These are phyloP conservation scores for Philypnodon macrostomus DNA, from an alignment of 2,797 vertebrate genomes.

Conservation along the genomic window DNA sequence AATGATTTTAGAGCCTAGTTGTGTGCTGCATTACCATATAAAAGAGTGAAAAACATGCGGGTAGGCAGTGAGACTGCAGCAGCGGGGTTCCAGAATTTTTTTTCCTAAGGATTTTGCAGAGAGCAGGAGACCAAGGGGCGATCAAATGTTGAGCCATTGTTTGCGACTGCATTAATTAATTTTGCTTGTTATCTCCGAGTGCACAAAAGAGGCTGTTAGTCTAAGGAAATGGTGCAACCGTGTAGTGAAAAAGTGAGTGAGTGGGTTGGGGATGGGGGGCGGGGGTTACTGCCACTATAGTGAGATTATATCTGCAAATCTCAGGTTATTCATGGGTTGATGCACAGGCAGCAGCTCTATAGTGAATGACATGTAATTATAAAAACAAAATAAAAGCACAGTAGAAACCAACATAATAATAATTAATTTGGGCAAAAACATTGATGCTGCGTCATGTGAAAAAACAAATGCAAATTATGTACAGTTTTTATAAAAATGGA, in stretches of 20 bases:
- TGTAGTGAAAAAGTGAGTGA: slow-evolving; percentile 52
- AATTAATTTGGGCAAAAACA: slow-evolving; percentile 63
- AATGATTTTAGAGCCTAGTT: slow-evolving; percentile 62
- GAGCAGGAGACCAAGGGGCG: slow-evolving; percentile 36
- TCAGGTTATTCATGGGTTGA: too few species aligned
- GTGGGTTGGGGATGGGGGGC: too few species aligned
- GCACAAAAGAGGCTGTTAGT: slow-evolving; percentile 65
- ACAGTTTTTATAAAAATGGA: slow-evolving; percentile 62
- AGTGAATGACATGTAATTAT: slow-evolving; percentile 65
- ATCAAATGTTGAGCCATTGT: slow-evolving; percentile 75
- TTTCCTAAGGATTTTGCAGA: slow-evolving; percentile 51
- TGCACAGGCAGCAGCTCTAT: slow-evolving; percentile 76
- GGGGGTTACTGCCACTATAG: too few species aligned
- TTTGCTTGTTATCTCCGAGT: slow-evolving; percentile 72
- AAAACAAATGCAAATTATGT: slow-evolving; percentile 60
- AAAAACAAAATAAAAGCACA: slow-evolving; percentile 29
- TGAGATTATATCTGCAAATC: too few species aligned
- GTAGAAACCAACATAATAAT: slow-evolving; percentile 41
- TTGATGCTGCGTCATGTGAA: slow-evolving; percentile 53
- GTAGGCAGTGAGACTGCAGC: slow-evolving; percentile 25
- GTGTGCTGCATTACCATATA: slow-evolving; percentile 67
- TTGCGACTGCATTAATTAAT: slow-evolving; percentile 74
- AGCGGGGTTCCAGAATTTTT: slow-evolving; percentile 38
- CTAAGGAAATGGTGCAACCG: slow-evolving; percentile 65
- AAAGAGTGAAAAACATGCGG: slow-evolving; percentile 54